A percentile compares a stretch with the other conserved stretches of the same genome.
Evolutionary conservation across 2,797 vertebrate species (phyloP).

Genomic region (Limnodromus scolopaceus): DNA sequence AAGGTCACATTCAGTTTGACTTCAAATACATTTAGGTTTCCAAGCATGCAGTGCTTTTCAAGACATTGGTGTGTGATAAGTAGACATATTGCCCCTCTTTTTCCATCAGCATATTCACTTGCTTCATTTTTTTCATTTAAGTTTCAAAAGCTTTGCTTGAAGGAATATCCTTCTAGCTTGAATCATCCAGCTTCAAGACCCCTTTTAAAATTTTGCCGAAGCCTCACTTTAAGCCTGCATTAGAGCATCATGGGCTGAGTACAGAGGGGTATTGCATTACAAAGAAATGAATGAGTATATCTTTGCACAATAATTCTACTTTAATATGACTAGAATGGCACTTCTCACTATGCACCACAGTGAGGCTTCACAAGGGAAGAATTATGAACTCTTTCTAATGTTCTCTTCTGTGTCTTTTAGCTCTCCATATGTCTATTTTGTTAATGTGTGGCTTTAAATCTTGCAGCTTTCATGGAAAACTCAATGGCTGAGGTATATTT

Average conservation of each 20-base stretch:
- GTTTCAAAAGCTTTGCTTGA: background rate
- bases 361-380: background rate
- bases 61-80: background rate
- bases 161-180: background rate
- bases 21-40: background rate
- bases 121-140: background rate
- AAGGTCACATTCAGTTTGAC: background rate
- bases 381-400: background rate
- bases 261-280: background rate
- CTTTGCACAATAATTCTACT: background rate
- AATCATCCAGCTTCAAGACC: background rate
- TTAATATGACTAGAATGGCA: background rate
- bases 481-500: background rate
- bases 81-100: background rate
- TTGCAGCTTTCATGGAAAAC: background rate
- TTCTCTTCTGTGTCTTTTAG: background rate
- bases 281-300: background rate
- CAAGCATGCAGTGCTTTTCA: background rate
- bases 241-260: background rate
- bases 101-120: background rate
- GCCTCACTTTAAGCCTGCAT: background rate
- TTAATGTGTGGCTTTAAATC: background rate
- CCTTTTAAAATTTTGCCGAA: background rate
- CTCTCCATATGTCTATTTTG: background rate
- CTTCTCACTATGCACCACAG: background rate